Base-by-base conservation (phyloP, 2,797 vertebrate genomes). In the Austrolebias charrua region DNA sequence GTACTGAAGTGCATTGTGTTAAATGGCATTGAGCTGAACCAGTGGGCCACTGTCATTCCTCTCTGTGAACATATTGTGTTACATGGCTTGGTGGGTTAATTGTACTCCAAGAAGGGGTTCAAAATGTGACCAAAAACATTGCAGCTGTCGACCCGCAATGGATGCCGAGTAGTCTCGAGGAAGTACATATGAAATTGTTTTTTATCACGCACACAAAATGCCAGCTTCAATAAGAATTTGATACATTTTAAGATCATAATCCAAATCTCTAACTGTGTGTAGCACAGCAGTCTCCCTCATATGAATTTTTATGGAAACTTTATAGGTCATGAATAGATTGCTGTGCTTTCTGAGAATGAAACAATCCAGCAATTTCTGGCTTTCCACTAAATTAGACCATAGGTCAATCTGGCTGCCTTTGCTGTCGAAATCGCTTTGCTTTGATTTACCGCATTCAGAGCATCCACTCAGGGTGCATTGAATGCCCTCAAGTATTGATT, bases 401-500 rank as follows among this genome's bases (percentile, higher is more conserved):
- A 60, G 85, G 87, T 88, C 79, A 86, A 83, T 80, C 71, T 50
- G 80, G 71, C 73, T 65, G 65, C 66, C 49, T 75, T 78, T 66
- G 66, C 80, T 62, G 77, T 88, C 83, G 75, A 71, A 81, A 87
- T 78, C 70, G 61, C 75, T 86, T 73, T 76, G 73, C 75, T 88
- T 87, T 88, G 75, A 86, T 89, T 88, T 76, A 63, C 81, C 79
- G 83, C 83, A 84, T 89, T 88, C 88, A 76, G 78, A 79, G 77
- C 81, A 64, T 81, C 84, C 83, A 85, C 86, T 90, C 80, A 80
- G 73, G 80, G 73, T 40, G 60, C 81, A 81, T 74, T 89, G 84
- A 89, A 86, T 63, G 66, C 76, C 78, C 81, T 66, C 71, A 85
- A 79, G 77, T 87, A 85, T 89, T 90, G 90, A 91, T 84, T 89